Conservation (phyloP, 2,797 vertebrate species). For the Jordanella pulchra region DNA sequence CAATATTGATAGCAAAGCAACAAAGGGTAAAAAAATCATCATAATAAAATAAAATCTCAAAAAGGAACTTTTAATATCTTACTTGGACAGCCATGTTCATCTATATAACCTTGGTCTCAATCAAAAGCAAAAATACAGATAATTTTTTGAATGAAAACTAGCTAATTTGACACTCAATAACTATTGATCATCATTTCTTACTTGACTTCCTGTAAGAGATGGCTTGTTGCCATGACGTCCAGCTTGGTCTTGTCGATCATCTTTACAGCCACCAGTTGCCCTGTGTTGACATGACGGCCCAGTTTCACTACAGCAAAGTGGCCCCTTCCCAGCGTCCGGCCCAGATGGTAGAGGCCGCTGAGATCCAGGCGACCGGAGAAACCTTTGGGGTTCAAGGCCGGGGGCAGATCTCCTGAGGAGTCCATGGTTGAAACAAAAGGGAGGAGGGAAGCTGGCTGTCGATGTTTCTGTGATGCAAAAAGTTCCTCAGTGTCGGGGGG, state of each 20-base stretch:
- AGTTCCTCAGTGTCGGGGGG: constrained; percentile 40
- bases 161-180: neutral
- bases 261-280: constrained; percentile 89
- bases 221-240: constrained; percentile 81
- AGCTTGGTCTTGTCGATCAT: constrained; percentile 92
- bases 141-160: no score
- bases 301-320: constrained; percentile 89
- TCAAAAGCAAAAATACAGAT: no score
- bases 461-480: constrained; percentile 20
- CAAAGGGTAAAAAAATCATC: no score
- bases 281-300: constrained; percentile 85
- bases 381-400: constrained; percentile 18
- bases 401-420: constrained; percentile 27
- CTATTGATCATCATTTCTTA: constrained; percentile 20
- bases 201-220: constrained; percentile 89
- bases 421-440: constrained; percentile 58
- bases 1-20: neutral
- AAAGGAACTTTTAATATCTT: neutral
- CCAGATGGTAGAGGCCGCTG: constrained; percentile 86
- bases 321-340: constrained; percentile 86
- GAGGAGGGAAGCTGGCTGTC: constrained; percentile 9
- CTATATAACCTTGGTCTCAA: neutral
- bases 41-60: neutral
- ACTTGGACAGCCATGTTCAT: neutral
- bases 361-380: constrained; percentile 67